phyloP scores from a whole-genome alignment of 2,113 vertebrate species.

The Vombatus ursinus region DNA sequence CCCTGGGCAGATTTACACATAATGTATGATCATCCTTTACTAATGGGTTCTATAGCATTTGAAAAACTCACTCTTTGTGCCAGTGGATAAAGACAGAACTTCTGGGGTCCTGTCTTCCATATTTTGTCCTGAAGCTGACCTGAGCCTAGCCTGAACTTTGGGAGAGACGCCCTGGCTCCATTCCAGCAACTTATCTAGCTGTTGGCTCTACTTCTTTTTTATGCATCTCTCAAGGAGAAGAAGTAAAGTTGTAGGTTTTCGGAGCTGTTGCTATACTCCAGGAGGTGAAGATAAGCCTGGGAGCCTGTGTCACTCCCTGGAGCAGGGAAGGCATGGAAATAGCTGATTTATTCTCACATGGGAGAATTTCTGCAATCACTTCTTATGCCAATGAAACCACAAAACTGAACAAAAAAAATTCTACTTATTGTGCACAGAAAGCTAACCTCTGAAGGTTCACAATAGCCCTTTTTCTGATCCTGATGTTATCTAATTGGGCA shows the following conservation, averaged over 20 bases:
- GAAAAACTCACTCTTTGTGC: not conserved
- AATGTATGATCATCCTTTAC: not conserved
- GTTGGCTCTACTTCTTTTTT: not conserved
- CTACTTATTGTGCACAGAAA: not conserved
- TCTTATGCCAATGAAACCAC: not conserved
- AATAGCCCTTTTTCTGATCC: not conserved
- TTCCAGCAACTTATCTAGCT: not conserved
- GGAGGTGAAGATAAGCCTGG: not conserved
- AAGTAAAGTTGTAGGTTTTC: not conserved
- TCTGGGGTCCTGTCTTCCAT: not conserved
- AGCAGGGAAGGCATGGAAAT: not conserved
- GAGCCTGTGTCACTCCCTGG: not conserved
- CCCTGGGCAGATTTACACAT: not conserved
- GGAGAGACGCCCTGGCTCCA: not conserved
- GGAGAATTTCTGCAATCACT: not conserved
- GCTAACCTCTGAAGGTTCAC: not conserved
- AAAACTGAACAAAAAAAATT: not conserved
- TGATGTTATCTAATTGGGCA: not conserved
- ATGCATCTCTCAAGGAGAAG: not conserved
- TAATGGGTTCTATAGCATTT: not conserved
- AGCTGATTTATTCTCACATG: not conserved
- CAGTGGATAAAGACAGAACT: no score
- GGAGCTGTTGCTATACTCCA: rapidly evolving
- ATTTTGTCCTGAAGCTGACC: not conserved
- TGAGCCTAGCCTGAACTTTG: not conserved